phyloP scores from a whole-genome alignment of 1,140 invertebrate genomes.

The Drosophila pseudoobscura region DNA sequence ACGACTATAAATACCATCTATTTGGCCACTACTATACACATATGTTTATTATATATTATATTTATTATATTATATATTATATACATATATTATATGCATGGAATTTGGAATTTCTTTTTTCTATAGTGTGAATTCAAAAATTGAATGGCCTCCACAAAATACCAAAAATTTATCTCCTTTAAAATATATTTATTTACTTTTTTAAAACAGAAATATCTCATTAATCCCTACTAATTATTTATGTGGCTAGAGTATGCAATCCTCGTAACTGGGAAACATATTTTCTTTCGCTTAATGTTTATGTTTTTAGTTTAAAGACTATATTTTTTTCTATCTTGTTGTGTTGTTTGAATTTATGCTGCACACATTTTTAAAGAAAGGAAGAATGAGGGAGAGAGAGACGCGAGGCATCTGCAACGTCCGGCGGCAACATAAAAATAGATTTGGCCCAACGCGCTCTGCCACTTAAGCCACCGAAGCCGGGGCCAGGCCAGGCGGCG shows the following conservation, averaged over 20 bases:
- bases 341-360: constrained; percentile 43
- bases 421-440: constrained; percentile 66
- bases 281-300: constrained; percentile 3
- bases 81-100: neutral
- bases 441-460: constrained; percentile 55
- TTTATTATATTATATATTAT: no score
- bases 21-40: neutral
- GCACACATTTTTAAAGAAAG: constrained; percentile 27
- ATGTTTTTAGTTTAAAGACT: constrained; percentile 13
- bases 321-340: neutral
- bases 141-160: constrained; percentile 14
- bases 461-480: constrained; percentile 69
- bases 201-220: constrained; percentile 12
- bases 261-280: neutral
- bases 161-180: constrained; percentile 9
- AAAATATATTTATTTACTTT: constrained; percentile 6
- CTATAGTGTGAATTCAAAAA: neutral
- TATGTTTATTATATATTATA: no score
- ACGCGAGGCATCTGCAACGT: constrained; percentile 37
- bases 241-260: constrained; percentile 2
- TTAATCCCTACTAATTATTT: constrained; percentile 12
- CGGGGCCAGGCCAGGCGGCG: constrained; percentile 8
- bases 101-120: neutral
- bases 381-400: no score
- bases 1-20: neutral